Conservation (phyloP, 2,888 invertebrate genomes). For the Copidosoma aretas region DNA sequence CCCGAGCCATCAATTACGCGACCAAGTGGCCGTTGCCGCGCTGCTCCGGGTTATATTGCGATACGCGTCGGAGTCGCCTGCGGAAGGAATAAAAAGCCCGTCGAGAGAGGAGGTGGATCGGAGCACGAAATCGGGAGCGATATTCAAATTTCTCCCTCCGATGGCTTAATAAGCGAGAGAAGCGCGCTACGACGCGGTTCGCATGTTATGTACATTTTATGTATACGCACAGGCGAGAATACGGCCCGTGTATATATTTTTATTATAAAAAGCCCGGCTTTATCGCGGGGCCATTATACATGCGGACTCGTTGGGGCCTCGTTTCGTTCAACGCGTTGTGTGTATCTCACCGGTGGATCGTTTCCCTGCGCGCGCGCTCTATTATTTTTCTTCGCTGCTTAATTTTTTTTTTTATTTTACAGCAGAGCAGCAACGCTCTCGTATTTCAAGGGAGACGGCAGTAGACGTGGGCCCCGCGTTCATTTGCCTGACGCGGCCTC, state of each 20-base stretch:
- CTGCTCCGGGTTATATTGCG: no score
- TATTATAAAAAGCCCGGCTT: conserved; percentile 4
- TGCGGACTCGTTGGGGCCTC: no score
- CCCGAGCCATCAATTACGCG: neutral
- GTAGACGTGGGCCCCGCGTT: no score
- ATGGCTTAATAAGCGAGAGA: neutral
- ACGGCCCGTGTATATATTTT: neutral
- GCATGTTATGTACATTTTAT: neutral
- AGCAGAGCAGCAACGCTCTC: no score
- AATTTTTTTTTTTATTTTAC: no score
- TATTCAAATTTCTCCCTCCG: neutral
- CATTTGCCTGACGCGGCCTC: neutral
- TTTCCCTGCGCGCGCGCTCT: no score
- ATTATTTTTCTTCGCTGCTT: no score
- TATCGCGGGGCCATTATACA: conserved; percentile 10
- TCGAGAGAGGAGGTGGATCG: no score
- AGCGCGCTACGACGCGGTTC: neutral
- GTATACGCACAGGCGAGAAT: neutral
- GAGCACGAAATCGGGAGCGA: no score
- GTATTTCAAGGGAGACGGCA: no score
- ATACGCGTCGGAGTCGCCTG: neutral
- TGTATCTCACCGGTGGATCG: no score
- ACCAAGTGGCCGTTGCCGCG: neutral
- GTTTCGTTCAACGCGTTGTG: no score
- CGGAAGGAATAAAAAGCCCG: neutral